A percentile compares a stretch with the other conserved stretches of the same genome.
Evolutionary conservation across 2,797 vertebrate species (phyloP).

Genomic region (Myiothlypis chrysogaster): DNA sequence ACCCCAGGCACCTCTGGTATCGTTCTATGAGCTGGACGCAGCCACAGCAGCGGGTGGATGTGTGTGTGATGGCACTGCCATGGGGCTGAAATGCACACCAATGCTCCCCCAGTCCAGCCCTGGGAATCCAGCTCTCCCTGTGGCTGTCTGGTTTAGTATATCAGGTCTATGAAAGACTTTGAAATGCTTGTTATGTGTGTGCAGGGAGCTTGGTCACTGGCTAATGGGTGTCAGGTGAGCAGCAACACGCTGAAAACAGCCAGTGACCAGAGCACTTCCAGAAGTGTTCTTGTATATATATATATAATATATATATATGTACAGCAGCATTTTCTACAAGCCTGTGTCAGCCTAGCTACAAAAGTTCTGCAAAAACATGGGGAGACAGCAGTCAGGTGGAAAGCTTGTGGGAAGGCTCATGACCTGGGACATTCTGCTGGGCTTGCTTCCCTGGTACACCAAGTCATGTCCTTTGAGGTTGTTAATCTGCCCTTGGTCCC

Average conservation of each 20-base stretch:
- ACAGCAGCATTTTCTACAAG: not conserved
- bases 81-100: not conserved
- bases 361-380: not conserved
- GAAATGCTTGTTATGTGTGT: not conserved
- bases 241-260: not conserved
- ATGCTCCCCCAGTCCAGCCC: rapidly evolving
- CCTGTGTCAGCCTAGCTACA: not conserved
- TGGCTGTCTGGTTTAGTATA: not conserved
- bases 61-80: not conserved
- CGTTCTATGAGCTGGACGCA: not conserved
- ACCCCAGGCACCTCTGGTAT: not conserved
- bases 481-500: not conserved
- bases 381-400: not conserved
- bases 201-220: not conserved
- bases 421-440: not conserved
- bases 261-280: not conserved
- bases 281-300: not conserved
- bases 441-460: not conserved
- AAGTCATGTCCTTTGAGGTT: not conserved
- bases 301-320: too few species aligned
- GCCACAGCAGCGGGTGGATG: not conserved
- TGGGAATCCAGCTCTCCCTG: not conserved
- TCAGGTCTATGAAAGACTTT: not conserved
- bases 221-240: not conserved
- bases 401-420: not conserved